Evolutionary conservation across 2,113 vertebrate genomes (phyloP).

Genomic region (Mellivora capensis): DNA sequence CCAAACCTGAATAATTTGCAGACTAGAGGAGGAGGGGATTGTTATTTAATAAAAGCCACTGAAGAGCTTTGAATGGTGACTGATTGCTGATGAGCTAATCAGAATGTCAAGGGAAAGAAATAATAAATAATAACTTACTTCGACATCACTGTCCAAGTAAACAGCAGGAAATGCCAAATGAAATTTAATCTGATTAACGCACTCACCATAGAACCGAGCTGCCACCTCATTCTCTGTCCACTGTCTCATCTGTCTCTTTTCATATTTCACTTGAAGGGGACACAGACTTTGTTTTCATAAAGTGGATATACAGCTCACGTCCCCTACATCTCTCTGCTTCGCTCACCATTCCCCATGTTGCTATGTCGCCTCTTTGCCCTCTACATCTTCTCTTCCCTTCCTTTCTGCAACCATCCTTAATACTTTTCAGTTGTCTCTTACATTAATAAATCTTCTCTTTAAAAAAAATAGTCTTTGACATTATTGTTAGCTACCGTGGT

Average conservation of each 20-base stretch:
- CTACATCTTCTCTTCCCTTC: background rate
- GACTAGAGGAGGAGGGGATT: background rate
- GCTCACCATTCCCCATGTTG: background rate
- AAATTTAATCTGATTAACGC: slow-evolving; percentile 65
- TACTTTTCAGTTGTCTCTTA: background rate
- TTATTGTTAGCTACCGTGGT: background rate
- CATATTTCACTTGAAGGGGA: background rate
- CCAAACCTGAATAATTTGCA: slow-evolving; percentile 58
- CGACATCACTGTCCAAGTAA: slow-evolving; percentile 65
- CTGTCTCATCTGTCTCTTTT: background rate
- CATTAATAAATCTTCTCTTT: background rate
- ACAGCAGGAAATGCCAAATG: slow-evolving; percentile 52
- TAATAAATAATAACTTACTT: slow-evolving; percentile 66
- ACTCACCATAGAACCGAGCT: background rate
- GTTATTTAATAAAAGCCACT: slow-evolving; percentile 62
- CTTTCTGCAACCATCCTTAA: background rate
- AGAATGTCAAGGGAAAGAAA: slow-evolving; percentile 63
- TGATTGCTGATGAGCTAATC: slow-evolving; percentile 74
- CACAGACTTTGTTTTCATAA: background rate
- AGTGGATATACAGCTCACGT: background rate
- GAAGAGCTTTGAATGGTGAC: slow-evolving; percentile 68
- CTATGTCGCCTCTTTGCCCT: background rate
- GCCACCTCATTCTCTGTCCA: background rate
- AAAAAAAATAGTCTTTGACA: background rate
- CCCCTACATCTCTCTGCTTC: background rate